A percentile compares a stretch with the other conserved stretches of the same genome.
Evolutionary conservation across 2,113 vertebrate genomes (phyloP).

Genomic region (Nerophis lumbriciformis): DNA sequence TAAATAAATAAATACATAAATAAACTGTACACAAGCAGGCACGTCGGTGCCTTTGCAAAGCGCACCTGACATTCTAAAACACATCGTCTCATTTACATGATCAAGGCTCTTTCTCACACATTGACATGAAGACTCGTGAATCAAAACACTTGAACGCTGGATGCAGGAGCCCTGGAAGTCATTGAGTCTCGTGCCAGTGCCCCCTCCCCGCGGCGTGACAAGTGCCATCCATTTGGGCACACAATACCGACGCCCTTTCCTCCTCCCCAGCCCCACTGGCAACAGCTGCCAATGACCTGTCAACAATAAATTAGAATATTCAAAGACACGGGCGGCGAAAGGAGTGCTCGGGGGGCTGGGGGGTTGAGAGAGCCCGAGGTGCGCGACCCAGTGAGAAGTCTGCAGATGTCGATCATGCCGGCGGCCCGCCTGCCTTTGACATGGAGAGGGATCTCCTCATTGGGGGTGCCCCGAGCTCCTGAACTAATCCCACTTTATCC

Average conservation of each 20-base stretch:
- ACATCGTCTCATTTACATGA: conserved; percentile 60
- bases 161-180: conserved; percentile 46
- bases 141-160: conserved; percentile 49
- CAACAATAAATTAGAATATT: conserved; percentile 69
- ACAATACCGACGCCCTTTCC: conserved; percentile 39
- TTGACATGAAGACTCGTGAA: conserved; percentile 39
- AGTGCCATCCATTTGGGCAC: conserved; percentile 51
- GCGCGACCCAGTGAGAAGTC: conserved; percentile 67
- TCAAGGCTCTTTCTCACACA: conserved; percentile 57
- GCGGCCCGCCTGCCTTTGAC: conserved; percentile 35
- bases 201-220: conserved; percentile 29
- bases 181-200: conserved; percentile 52
- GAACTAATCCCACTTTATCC: conserved; percentile 82
- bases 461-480: conserved; percentile 14
- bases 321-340: conserved; percentile 47
- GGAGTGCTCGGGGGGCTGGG: conserved; percentile 11
- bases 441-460: conserved; percentile 25
- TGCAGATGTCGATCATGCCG: conserved; percentile 61
- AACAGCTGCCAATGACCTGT: conserved; percentile 60
- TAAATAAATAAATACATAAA: conserved; percentile 35
- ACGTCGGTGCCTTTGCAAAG: conserved; percentile 11
- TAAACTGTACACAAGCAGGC: background rate
- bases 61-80: conserved; percentile 44
- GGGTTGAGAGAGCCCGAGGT: conserved; percentile 47
- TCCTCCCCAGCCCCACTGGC: conserved; percentile 42